phyloP scores from a whole-genome alignment of 2,797 vertebrate genomes.

The Petrocephalus sullivani region DNA sequence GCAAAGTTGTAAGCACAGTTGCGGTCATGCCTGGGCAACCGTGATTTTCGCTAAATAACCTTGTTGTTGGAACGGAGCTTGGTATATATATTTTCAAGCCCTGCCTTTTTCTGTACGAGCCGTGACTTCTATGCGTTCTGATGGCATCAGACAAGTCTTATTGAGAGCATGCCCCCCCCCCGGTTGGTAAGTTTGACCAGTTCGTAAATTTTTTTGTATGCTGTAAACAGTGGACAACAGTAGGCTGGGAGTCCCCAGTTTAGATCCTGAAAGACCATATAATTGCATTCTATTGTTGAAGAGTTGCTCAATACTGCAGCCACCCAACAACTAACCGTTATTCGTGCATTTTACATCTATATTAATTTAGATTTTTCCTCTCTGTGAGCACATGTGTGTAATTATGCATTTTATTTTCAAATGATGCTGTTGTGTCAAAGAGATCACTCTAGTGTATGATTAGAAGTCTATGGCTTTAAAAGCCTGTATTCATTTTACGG shows the following conservation, averaged over 20 bases:
- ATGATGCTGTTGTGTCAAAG: constrained; percentile 21
- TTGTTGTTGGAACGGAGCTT: neutral
- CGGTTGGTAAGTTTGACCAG: neutral
- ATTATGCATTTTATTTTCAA: constrained; percentile 16
- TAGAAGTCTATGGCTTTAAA: constrained; percentile 30
- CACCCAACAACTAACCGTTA: neutral
- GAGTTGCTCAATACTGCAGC: neutral
- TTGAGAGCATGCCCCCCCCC: neutral
- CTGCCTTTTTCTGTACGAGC: neutral
- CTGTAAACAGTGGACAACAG: neutral
- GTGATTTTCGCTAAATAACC: neutral
- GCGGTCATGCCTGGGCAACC: neutral
- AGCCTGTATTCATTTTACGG: constrained; percentile 30
- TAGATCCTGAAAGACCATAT: neutral
- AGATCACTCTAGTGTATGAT: constrained; percentile 24
- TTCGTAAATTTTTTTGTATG: neutral
- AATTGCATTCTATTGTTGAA: neutral
- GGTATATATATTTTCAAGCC: neutral
- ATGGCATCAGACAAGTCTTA: too few relatives aligned
- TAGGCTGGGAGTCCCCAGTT: neutral
- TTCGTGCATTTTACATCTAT: neutral
- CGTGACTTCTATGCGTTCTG: neutral
- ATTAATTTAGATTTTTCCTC: neutral
- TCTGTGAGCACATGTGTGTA: neutral
- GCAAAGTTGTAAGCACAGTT: neutral